These are phyloP conservation scores for Apteryx mantelli DNA, from an alignment of 2,113 vertebrate species.

Conservation along the genomic window DNA sequence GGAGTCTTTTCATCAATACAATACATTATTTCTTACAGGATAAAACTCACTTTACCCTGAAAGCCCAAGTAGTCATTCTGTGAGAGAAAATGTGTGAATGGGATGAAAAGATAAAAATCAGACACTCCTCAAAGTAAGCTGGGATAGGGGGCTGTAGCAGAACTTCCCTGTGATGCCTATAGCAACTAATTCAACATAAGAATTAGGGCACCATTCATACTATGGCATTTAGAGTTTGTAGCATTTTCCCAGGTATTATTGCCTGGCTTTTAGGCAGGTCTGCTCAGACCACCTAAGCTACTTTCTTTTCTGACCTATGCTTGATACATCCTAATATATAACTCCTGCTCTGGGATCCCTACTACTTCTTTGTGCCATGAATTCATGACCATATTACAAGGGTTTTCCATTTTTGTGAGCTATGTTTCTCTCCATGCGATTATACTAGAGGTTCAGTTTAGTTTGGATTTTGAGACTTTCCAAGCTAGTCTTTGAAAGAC, in stretches of 20 bases:
- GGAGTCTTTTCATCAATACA: slow-evolving; percentile 48
- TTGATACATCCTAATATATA: neutral
- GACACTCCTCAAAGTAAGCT: slow-evolving; percentile 20
- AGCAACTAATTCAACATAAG: neutral
- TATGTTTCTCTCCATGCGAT: neutral
- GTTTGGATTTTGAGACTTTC: neutral
- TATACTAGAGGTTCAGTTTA: neutral
- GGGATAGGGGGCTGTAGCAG: neutral
- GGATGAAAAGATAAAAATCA: slow-evolving; percentile 58
- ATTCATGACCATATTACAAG: neutral
- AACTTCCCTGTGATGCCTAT: slow-evolving; percentile 15
- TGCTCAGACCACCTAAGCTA: slow-evolving; percentile 13
- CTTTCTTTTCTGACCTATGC: slow-evolving; percentile 24
- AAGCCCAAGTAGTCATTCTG: slow-evolving; percentile 48
- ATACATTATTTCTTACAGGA: slow-evolving; percentile 17
- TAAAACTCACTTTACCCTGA: slow-evolving; percentile 38
- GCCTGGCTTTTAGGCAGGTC: neutral
- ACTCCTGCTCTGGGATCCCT: neutral
- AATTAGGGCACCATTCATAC: slow-evolving; percentile 14
- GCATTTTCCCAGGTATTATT: neutral
- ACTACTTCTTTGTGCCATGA: neutral
- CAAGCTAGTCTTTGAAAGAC: neutral
- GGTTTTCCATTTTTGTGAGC: neutral
- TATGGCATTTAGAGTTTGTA: slow-evolving; percentile 1
- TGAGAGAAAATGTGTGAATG: slow-evolving; percentile 30